A percentile compares a stretch with the other conserved stretches of the same genome.
Evolutionary conservation across 2,888 invertebrate species (phyloP).

Genomic region (Aporophyla lueneburgensis): DNA sequence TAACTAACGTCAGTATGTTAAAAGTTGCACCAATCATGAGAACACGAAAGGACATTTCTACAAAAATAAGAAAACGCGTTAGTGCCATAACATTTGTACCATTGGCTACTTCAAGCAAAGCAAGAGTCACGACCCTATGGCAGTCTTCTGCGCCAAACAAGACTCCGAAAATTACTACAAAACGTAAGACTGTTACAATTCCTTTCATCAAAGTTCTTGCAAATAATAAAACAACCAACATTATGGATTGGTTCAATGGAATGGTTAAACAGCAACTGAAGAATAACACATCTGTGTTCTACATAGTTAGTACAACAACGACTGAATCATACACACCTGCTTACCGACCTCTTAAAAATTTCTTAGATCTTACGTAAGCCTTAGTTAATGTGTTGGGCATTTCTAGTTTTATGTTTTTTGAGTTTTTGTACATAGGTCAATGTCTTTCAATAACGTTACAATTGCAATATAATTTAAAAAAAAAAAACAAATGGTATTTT

Average conservation of each 20-base stretch:
- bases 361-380: constrained; percentile 75
- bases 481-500: constrained; percentile 16
- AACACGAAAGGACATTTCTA: neutral
- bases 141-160: constrained; percentile 1
- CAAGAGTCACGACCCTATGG: neutral
- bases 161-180: neutral
- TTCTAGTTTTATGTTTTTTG: constrained; percentile 1
- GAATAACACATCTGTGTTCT: constrained; percentile 62
- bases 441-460: constrained; percentile 7
- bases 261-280: constrained; percentile 67
- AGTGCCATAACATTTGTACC: constrained; percentile 48
- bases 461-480: neutral
- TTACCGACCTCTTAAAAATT: constrained; percentile 52
- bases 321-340: constrained; percentile 38
- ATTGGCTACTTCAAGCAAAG: constrained; percentile 13
- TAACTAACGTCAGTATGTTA: too few relatives aligned
- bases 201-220: constrained; percentile 14
- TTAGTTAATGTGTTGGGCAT: neutral
- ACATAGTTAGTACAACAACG: constrained; percentile 64
- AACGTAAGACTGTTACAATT: constrained; percentile 5
- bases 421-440: constrained; percentile 1
- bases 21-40: constrained; percentile 5
- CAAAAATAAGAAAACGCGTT: neutral
- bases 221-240: constrained; percentile 64
- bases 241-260: constrained; percentile 79